Percentiles rank a stretch among this genome's conserved stretches.
Conservation (phyloP, 2,888 invertebrate species). For the Micoletzkya japonica region DNA sequence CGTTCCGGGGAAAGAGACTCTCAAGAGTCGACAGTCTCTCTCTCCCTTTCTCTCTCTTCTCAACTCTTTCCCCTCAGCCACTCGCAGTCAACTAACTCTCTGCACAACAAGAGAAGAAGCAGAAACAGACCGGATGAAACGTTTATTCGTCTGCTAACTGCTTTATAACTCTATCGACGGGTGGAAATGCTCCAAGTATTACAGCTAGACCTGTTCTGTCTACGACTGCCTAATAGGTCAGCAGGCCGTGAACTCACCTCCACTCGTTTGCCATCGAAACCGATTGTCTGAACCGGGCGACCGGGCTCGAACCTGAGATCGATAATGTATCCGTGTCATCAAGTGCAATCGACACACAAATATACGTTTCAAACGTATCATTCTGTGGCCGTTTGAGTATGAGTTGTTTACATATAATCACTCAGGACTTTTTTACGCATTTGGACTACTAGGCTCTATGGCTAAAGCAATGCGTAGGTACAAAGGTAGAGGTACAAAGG, state of each 20-base stretch:
- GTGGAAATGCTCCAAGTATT: background rate
- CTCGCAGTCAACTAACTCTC: background rate
- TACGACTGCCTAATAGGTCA: background rate
- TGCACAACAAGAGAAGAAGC: background rate
- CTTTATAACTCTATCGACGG: background rate
- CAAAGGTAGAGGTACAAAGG: too few species aligned
- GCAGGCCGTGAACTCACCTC: background rate
- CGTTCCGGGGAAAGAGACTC: background rate
- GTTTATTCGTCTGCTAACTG: conserved; percentile 16
- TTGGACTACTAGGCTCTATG: too few species aligned
- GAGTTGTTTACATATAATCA: too few species aligned
- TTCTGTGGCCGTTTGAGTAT: too few species aligned
- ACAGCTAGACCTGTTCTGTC: conserved; percentile 16
- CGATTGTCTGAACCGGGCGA: background rate
- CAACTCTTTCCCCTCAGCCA: background rate
- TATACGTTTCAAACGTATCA: too few species aligned
- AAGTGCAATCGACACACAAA: too few species aligned
- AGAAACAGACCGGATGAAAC: conserved; percentile 14
- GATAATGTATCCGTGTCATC: too few species aligned
- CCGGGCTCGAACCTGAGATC: conserved; percentile 14
- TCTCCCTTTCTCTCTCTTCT: background rate
- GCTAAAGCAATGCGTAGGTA: too few species aligned
- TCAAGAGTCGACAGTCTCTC: background rate
- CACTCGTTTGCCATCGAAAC: conserved; percentile 21
- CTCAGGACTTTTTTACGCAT: too few species aligned